Conservation (phyloP, 2,888 invertebrate genomes). For the Zhengitettix transpicula region DNA sequence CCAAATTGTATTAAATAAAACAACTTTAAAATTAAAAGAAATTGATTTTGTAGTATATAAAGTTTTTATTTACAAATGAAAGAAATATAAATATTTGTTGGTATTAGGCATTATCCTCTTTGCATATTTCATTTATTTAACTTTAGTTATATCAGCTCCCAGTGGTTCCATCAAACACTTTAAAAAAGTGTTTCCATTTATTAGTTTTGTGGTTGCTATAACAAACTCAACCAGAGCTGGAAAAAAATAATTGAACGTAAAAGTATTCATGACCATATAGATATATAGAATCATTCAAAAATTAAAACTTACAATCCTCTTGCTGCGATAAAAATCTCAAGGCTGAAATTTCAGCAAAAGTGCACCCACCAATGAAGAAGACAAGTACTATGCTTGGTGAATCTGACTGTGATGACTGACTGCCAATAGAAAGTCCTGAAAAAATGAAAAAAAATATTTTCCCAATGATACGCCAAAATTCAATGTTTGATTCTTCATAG, state of each 20-base stretch:
- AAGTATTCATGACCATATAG: not conserved
- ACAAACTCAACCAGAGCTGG: constrained; percentile 70
- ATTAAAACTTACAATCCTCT: constrained; percentile 28
- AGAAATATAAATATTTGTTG: too few relatives aligned
- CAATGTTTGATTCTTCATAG: too few relatives aligned
- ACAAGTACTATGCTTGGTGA: constrained; percentile 64
- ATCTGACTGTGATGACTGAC: constrained; percentile 37
- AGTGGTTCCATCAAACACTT: constrained; percentile 48
- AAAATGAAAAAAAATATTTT: constrained; percentile 1
- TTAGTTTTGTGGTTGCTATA: constrained; percentile 78
- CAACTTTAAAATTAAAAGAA: too few relatives aligned
- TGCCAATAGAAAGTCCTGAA: constrained; percentile 35
- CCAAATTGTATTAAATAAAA: too few relatives aligned
- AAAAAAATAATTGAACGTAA: constrained; percentile 12
- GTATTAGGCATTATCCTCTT: too few relatives aligned
- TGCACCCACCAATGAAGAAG: constrained; percentile 94
- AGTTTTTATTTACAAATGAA: too few relatives aligned
- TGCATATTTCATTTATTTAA: too few relatives aligned
- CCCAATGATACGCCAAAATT: too few relatives aligned
- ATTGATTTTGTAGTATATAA: too few relatives aligned
- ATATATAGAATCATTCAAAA: constrained; percentile 15
- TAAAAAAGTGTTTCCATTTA: constrained; percentile 77
- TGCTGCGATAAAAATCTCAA: constrained; percentile 36
- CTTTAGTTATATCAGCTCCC: not conserved
- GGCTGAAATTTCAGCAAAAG: constrained; percentile 72